These are phyloP conservation scores for Sphenodon punctatus DNA, from an alignment of 2,797 vertebrate species.

Conservation along the genomic window DNA sequence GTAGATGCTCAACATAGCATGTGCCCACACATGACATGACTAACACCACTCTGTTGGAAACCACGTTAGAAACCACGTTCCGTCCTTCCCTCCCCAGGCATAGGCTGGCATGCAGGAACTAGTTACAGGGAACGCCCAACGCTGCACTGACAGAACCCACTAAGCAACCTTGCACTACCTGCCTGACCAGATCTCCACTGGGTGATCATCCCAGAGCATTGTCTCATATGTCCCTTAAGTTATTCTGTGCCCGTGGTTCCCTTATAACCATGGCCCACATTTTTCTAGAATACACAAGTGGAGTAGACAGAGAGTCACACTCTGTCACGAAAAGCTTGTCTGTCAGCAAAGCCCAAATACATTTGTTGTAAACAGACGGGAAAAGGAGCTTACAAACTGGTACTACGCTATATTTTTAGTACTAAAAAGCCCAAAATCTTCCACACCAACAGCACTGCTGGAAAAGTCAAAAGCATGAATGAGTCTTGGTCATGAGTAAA, in stretches of 20 bases:
- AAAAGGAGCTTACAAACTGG: not conserved
- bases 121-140: not conserved
- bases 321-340: too few relatives aligned
- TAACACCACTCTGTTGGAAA: not conserved
- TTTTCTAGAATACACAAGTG: not conserved
- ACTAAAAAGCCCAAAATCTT: fast-evolving
- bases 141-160: not conserved
- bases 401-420: fast-evolving
- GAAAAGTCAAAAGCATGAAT: not conserved
- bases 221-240: too few relatives aligned
- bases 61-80: not conserved
- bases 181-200: not conserved
- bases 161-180: not conserved
- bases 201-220: not conserved
- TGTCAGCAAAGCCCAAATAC: not conserved
- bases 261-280: not conserved
- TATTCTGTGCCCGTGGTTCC: too few relatives aligned
- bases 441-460: not conserved
- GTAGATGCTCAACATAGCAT: not conserved
- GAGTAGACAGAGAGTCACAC: fast-evolving
- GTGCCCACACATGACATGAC: not conserved
- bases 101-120: fast-evolving
- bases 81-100: not conserved
- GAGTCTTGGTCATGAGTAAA: not conserved
- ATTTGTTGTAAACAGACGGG: not conserved